phyloP scores from a whole-genome alignment of 2,888 invertebrate species.

The Meteorus colon region DNA sequence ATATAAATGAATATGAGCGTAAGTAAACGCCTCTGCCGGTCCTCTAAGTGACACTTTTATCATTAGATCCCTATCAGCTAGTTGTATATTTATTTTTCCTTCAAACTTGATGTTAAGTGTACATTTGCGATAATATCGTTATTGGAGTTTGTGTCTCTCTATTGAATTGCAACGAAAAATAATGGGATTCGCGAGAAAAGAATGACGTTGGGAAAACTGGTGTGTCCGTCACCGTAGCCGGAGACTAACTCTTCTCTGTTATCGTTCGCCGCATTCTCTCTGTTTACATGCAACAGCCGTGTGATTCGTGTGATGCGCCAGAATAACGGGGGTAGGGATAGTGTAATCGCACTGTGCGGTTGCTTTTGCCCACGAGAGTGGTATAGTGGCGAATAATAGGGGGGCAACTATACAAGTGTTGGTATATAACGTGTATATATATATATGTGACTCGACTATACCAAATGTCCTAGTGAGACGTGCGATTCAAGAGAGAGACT shows the following conservation, averaged over 20 bases:
- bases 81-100: neutral
- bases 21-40: neutral
- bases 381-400: conserved; percentile 26
- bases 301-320: conserved; percentile 16
- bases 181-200: neutral
- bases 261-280: conserved; percentile 28
- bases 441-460: conserved; percentile 7
- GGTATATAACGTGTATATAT: conserved; percentile 3
- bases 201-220: conserved; percentile 1
- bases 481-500: conserved; percentile 10
- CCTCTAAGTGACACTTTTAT: neutral
- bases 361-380: conserved; percentile 13
- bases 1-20: neutral
- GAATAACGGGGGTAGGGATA: conserved; percentile 31
- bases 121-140: too few relatives aligned
- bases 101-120: too few relatives aligned
- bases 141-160: too few relatives aligned
- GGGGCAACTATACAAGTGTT: conserved; percentile 21
- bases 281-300: conserved; percentile 36
- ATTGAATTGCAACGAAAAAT: too few relatives aligned
- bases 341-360: conserved; percentile 15
- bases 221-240: conserved; percentile 6
- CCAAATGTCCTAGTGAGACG: conserved; percentile 10
- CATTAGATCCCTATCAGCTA: neutral
- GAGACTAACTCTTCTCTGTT: conserved; percentile 17